Evolutionary conservation across 1,140 invertebrate genomes (phyloP), one percentile per base, ranked within the genome.

Genomic region (Gyrodactylus bullatarudis): DNA sequence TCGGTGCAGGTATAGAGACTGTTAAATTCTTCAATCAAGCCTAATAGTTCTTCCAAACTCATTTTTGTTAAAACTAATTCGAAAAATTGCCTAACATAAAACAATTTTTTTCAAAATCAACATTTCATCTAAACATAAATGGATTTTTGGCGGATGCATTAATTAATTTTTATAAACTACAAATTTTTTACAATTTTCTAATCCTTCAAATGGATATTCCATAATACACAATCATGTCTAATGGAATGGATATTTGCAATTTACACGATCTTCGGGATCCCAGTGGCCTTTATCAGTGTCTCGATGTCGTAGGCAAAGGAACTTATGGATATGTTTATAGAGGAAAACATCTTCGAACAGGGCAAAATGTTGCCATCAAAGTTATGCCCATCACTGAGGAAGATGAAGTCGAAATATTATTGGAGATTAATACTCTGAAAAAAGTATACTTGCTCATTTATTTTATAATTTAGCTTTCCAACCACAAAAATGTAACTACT

Each of bases 331-430:
- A 98, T 85, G 95, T 79, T 75, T 82, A 82, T 21, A 78, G 95
- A 89, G 94, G 93, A 74, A 87, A 92, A n/a, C 94, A 98, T 81
- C 96, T 92, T 74, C 97, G 96, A 85, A 98, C 94, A 77, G 92
- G 92, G 75, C 92, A 98, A 82, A 84, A 98, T 84, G 93, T 93
- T 75, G 94, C 94, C 80, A 98, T 98, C 81, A 98, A 99, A 85
- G 91, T 97, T 54, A 97, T 98, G 94, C 93, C 95, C 82, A 92
- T 98, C 76, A 97, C 91, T 75, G 91, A 97, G 85, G 94, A 99
- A 82, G 94, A 99, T 83, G 94, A 98, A 79, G 94, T 98, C 83
- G 94, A 99, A 85, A 98, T 99, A 75, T 98, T 98, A 83, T 84
- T 98, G 76, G 94, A 98, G 84, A 98, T 99, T 75, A 98, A 98